Percentiles rank a stretch among this genome's conserved stretches.
Evolutionary conservation across 2,113 vertebrate species (phyloP).

Genomic region (Halcyon senegalensis): DNA sequence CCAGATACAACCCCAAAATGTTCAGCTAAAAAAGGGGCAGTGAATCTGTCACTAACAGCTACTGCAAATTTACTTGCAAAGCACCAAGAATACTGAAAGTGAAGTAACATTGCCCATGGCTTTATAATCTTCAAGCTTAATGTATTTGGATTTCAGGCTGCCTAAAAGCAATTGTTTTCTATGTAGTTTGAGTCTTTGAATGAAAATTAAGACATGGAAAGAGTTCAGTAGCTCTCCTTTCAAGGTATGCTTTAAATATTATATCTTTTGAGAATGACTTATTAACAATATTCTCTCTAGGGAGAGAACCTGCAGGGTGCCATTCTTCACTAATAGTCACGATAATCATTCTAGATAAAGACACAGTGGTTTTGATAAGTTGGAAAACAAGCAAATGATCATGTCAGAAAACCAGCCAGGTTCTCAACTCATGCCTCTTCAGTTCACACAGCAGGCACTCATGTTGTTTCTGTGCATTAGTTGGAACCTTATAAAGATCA

Average conservation of each 20-base stretch:
- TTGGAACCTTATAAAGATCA: rapidly evolving
- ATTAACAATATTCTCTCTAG: neutral
- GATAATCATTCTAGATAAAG: neutral
- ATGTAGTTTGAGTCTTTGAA: neutral
- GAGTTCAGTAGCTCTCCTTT: neutral
- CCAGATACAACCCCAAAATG: neutral
- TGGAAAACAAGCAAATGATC: neutral
- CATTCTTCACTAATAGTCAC: neutral
- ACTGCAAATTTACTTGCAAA: neutral
- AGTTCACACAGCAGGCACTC: neutral
- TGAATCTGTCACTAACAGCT: neutral
- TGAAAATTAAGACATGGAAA: neutral
- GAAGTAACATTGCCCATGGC: slow-evolving; percentile 12
- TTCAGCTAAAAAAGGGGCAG: neutral
- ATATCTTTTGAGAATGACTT: neutral
- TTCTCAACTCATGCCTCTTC: neutral
- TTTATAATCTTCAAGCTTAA: slow-evolving; percentile 24
- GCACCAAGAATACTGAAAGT: neutral
- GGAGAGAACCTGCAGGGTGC: neutral
- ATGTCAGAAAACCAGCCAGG: neutral
- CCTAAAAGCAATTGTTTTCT: neutral
- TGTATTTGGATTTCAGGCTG: slow-evolving; percentile 15
- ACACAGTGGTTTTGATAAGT: neutral
- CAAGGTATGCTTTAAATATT: neutral
- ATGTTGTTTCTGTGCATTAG: neutral